Evolutionary conservation across 2,113 vertebrate genomes (phyloP).

Genomic region (Oxyura jamaicensis): DNA sequence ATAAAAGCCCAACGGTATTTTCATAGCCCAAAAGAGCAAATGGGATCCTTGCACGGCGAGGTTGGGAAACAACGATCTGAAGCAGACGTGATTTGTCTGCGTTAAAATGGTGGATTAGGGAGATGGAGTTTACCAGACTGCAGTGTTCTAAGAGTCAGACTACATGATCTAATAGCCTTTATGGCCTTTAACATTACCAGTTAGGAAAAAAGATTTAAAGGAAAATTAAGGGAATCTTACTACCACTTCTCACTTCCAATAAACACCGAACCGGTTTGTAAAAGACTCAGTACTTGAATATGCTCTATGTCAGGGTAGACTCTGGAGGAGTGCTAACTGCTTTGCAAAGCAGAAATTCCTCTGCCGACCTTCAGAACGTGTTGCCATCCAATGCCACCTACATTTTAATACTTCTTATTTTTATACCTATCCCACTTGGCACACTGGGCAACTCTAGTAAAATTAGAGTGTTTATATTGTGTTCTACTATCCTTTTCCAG

Average conservation of each 20-base stretch:
- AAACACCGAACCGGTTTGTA: neutral
- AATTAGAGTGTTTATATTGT: neutral
- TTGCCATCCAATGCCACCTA: neutral
- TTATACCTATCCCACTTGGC: neutral
- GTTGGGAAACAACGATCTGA: neutral
- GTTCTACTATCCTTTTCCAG: neutral
- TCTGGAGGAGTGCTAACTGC: neutral
- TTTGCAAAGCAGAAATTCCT: neutral
- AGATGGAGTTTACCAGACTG: neutral
- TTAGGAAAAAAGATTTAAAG: neutral
- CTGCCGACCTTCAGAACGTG: neutral
- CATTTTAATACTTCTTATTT: neutral
- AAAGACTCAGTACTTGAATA: neutral
- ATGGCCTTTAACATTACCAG: neutral
- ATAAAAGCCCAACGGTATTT: neutral
- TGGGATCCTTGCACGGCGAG: accelerated
- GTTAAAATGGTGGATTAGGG: neutral
- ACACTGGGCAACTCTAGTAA: neutral
- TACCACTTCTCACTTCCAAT: neutral
- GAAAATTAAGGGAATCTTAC: neutral
- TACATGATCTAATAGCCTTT: accelerated
- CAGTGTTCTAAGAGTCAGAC: neutral
- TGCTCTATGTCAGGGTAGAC: neutral
- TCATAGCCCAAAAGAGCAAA: neutral
- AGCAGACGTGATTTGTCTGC: neutral